Evolutionary conservation across 1,140 invertebrate species (phyloP), one percentile per base, ranked within the genome.

Genomic region (Solen grandis): DNA sequence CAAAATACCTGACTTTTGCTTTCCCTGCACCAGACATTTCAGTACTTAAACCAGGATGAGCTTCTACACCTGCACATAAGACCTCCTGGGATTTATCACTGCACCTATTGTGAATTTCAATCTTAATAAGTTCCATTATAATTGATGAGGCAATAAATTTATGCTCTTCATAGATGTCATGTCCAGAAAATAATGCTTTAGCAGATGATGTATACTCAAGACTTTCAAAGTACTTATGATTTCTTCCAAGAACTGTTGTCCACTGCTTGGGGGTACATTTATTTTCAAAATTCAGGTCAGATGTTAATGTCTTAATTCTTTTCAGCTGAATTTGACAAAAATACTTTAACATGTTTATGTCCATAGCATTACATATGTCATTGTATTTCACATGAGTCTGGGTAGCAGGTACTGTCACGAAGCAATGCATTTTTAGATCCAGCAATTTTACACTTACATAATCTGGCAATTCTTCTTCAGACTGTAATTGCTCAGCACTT

Each of bases 211-310:
- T 13, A 35, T 63, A 63, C n/a, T 63, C 35, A 19, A 8, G 27
- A 63, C 60, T 63, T 19, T 10, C 8, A 16, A 31, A n/a, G n/a
- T 63, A n/a, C n/a, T 63, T 10, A 63, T 63, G 60, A 63, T 63
- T 63, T 22, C 27, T 31, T 13, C 27, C 60, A 5, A 63, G 35
- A 31, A 63, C 13, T 29, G 10, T 16, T 5, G 60, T 31, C n/a
- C 5, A 14, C 35, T 63, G 27, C 29, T 63, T 63, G 13, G 16
- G 22, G 14, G 8, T 22, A 31, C 19, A 31, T 16, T 29, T 63
- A 19, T n/a, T 63, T 10, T 63, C 8, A 3, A 63, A 13, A 19
- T 33, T 31, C 4, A 31, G 22, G 5, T 25, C 22, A 25, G 29
- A 60, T 60, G 29, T 27, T 27, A 27, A 31, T 60, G 13, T 33